Conservation (phyloP, 2,113 vertebrate species). For the Gopherus evgoodei region DNA sequence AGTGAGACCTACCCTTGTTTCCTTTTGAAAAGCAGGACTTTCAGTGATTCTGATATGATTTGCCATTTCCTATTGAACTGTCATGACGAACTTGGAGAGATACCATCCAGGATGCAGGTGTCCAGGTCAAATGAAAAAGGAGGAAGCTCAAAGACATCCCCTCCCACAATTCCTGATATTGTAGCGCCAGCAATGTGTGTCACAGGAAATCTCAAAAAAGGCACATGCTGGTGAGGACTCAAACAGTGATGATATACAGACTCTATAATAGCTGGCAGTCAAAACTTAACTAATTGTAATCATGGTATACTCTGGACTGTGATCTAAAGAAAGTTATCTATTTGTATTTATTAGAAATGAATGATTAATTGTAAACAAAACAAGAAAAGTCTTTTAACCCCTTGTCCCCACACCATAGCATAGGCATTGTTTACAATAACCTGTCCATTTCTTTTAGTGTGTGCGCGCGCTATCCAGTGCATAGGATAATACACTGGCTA, state of each 20-base stretch:
- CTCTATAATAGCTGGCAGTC: background rate
- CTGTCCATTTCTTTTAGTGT: background rate
- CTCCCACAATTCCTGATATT: constrained; percentile 68
- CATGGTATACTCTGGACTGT: background rate
- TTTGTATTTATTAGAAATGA: background rate
- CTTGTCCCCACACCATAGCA: background rate
- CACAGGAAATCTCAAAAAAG: constrained; percentile 60
- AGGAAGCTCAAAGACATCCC: constrained; percentile 77
- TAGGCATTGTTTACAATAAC: background rate
- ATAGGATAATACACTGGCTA: background rate
- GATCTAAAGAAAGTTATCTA: background rate
- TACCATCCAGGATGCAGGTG: constrained; percentile 86
- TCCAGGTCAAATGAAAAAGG: constrained; percentile 73
- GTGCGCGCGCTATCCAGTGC: background rate
- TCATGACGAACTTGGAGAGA: constrained; percentile 78
- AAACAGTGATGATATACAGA: background rate
- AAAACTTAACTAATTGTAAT: background rate
- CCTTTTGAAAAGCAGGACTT: constrained; percentile 65
- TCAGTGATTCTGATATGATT: constrained; percentile 75
- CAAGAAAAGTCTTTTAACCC: background rate
- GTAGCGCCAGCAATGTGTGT: constrained; percentile 55
- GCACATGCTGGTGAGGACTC: constrained; percentile 42
- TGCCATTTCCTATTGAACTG: constrained; percentile 77
- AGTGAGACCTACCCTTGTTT: constrained; percentile 65
- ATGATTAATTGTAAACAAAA: background rate